Evolutionary conservation across 1,140 invertebrate genomes (phyloP).

Genomic region (Amphibalanus amphitrite): DNA sequence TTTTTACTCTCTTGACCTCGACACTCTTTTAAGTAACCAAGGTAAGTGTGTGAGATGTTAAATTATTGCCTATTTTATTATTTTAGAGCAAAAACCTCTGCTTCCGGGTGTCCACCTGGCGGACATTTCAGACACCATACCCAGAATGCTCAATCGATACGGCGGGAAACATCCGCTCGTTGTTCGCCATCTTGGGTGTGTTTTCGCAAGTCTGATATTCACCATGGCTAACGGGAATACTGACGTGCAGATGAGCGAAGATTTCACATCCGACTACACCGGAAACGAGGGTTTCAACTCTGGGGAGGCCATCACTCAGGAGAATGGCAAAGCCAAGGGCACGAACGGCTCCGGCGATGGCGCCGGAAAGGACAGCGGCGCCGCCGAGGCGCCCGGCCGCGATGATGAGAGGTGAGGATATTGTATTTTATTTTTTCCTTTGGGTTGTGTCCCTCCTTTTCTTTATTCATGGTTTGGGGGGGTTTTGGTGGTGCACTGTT

Average conservation of each 20-base stretch:
- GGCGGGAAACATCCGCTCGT: neutral
- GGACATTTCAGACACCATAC: neutral
- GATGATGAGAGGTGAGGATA: constrained; percentile 18
- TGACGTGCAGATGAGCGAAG: constrained; percentile 7
- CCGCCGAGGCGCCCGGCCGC: constrained; percentile 19
- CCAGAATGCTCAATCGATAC: neutral
- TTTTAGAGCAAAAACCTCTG: too few relatives aligned
- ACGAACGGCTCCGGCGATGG: constrained; percentile 9
- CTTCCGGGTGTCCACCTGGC: neutral
- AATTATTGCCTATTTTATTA: too few relatives aligned
- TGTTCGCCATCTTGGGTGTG: too few relatives aligned
- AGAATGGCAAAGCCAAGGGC: constrained; percentile 16
- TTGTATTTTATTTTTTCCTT: too few relatives aligned
- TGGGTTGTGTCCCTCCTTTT: too few relatives aligned
- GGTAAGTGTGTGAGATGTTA: too few relatives aligned
- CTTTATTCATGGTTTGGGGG: too few relatives aligned
- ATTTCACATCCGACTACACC: constrained; percentile 10
- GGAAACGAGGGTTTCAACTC: constrained; percentile 13
- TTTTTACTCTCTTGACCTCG: too few relatives aligned
- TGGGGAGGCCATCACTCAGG: constrained; percentile 12
- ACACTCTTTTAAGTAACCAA: too few relatives aligned
- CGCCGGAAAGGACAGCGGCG: constrained; percentile 17
- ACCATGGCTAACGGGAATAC: constrained; percentile 9
- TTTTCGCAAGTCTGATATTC: neutral
- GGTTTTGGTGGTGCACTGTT: too few relatives aligned